A percentile compares a stretch with the other conserved stretches of the same genome.
Conservation (phyloP, 35 echinoderm and acorn worm species). For the Ptychodera flava region DNA sequence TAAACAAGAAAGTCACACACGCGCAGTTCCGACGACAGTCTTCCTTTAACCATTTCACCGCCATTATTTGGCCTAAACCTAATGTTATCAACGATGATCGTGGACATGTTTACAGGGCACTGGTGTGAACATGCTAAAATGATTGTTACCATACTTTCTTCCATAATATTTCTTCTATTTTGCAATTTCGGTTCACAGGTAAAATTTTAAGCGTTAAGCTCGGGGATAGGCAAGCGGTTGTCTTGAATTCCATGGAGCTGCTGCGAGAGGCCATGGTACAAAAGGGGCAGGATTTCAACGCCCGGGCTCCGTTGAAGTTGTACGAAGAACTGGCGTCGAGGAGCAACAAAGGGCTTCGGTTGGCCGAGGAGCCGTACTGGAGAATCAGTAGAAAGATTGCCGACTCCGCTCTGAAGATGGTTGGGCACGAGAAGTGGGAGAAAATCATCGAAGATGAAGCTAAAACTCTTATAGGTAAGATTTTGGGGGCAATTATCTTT, state of each 20-base stretch:
- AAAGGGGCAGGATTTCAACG: not conserved
- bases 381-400: not conserved
- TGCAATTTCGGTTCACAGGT: too few species aligned
- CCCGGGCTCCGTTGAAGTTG: not conserved
- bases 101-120: too few species aligned
- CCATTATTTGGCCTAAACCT: too few species aligned
- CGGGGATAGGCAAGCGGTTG: not conserved
- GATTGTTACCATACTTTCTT: too few species aligned
- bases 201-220: not conserved
- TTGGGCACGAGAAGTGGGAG: not conserved
- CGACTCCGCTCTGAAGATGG: not conserved
- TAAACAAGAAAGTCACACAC: too few species aligned
- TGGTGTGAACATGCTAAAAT: too few species aligned
- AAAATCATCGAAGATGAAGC: constrained; percentile 1
- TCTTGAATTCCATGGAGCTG: not conserved
- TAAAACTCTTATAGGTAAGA: not conserved
- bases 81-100: too few species aligned
- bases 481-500: too few species aligned
- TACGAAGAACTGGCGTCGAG: not conserved
- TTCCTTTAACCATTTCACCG: too few species aligned
- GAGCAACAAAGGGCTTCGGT: not conserved
- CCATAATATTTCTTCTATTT: too few species aligned
- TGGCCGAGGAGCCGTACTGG: not conserved
- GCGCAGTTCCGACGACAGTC: too few species aligned
- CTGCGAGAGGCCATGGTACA: not conserved